These are phyloP conservation scores for Malurus alboscapulatus DNA, from an alignment of 2,113 vertebrate genomes.

Conservation along the genomic window DNA sequence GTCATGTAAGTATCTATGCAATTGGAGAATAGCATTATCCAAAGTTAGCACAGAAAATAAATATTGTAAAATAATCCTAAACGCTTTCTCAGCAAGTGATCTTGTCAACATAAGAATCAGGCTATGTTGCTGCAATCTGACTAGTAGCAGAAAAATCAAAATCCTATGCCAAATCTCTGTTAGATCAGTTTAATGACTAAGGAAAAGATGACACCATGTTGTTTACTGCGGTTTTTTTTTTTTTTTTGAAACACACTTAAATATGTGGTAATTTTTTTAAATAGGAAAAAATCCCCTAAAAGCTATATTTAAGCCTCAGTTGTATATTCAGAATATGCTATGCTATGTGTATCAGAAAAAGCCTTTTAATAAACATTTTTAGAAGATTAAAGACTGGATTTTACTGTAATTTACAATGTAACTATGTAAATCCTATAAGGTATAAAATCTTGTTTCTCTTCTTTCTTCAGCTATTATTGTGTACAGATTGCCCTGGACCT, in stretches of 20 bases:
- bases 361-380: background rate
- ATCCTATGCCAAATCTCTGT: background rate
- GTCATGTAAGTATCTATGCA: background rate
- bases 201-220: background rate
- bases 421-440: background rate
- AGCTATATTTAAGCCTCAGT: background rate
- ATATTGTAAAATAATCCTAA: background rate
- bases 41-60: background rate
- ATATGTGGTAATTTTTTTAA: background rate
- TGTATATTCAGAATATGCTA: background rate
- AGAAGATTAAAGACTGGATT: background rate
- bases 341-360: background rate
- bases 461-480: slow-evolving; percentile 76
- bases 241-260: background rate
- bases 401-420: background rate
- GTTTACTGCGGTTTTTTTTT: background rate
- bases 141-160: background rate
- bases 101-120: background rate
- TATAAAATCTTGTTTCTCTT: slow-evolving; percentile 25
- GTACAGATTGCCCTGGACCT: slow-evolving; percentile 95
- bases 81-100: background rate
- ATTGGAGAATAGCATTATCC: background rate
- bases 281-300: background rate
- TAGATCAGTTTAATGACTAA: background rate
- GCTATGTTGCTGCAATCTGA: background rate